Evolutionary conservation across 2,888 invertebrate genomes (phyloP).

Genomic region (Microchrysa polita): DNA sequence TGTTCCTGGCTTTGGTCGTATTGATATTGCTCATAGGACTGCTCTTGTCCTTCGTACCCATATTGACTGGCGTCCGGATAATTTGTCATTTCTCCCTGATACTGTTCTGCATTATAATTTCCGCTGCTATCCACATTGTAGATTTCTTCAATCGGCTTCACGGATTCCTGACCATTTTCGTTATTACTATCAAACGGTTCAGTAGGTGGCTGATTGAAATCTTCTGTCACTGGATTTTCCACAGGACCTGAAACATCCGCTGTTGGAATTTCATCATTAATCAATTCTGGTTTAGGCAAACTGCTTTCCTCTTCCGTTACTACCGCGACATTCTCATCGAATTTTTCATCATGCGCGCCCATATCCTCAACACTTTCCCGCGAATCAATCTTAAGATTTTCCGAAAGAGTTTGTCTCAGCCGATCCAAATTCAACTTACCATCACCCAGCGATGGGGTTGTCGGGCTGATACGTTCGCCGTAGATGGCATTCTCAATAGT

Average conservation of each 20-base stretch:
- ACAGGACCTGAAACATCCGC: neutral
- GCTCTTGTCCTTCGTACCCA: neutral
- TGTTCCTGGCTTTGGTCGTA: slow-evolving; percentile 1
- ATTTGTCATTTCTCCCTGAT: neutral
- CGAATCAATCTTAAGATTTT: slow-evolving; percentile 34
- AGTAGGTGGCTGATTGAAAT: neutral
- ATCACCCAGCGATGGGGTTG: slow-evolving; percentile 4
- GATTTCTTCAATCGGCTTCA: neutral
- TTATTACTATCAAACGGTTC: neutral
- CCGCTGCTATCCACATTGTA: neutral
- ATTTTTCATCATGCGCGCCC: slow-evolving; percentile 39
- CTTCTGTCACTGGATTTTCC: neutral
- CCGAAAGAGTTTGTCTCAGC: slow-evolving; percentile 16
- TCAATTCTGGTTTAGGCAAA: neutral
- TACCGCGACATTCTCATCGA: slow-evolving; percentile 26
- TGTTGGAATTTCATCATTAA: neutral
- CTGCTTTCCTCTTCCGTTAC: neutral
- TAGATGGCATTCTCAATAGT: slow-evolving; percentile 64
- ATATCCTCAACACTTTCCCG: slow-evolving; percentile 14
- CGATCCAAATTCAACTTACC: slow-evolving; percentile 8
- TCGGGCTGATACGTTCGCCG: slow-evolving; percentile 59
- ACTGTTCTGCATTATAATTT: neutral
- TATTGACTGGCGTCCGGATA: neutral
- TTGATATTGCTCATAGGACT: neutral
- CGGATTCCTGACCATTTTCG: neutral